phyloP scores from a whole-genome alignment of 2,113 vertebrate genomes.

The Hypanus sabinus region DNA sequence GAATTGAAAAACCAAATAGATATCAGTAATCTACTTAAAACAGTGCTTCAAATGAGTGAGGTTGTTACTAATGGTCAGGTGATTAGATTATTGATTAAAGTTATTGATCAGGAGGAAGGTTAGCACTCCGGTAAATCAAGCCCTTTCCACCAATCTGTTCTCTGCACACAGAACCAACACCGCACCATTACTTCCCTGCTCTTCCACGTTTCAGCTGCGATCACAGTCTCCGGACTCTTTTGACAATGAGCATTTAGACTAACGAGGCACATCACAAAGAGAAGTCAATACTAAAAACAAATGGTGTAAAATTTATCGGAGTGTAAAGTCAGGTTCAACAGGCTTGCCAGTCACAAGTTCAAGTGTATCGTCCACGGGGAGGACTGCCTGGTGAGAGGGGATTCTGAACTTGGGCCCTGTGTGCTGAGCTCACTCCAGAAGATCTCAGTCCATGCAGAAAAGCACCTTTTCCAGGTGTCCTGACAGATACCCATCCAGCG shows the following conservation, averaged over 20 bases:
- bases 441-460: too few relatives aligned
- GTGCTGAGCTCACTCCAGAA: too few relatives aligned
- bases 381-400: too few relatives aligned
- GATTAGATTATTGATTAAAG: slow-evolving; percentile 14
- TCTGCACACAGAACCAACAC: background rate
- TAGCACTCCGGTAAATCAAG: background rate
- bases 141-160: background rate
- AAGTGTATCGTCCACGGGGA: too few relatives aligned
- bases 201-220: background rate
- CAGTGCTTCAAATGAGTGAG: background rate
- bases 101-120: background rate
- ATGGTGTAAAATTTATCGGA: too few relatives aligned
- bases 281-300: background rate
- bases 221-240: background rate
- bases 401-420: too few relatives aligned
- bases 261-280: background rate
- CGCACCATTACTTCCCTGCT: background rate
- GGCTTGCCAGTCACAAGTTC: too few relatives aligned
- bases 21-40: background rate
- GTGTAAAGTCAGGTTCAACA: background rate
- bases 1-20: background rate
- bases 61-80: background rate
- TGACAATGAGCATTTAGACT: background rate
- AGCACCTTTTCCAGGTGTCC: too few relatives aligned
- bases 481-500: too few relatives aligned